A percentile compares a stretch with the other conserved stretches of the same genome.
phyloP scores from a whole-genome alignment of 64 coral and sea anemone genomes.

The Astreopora myriophthalma region DNA sequence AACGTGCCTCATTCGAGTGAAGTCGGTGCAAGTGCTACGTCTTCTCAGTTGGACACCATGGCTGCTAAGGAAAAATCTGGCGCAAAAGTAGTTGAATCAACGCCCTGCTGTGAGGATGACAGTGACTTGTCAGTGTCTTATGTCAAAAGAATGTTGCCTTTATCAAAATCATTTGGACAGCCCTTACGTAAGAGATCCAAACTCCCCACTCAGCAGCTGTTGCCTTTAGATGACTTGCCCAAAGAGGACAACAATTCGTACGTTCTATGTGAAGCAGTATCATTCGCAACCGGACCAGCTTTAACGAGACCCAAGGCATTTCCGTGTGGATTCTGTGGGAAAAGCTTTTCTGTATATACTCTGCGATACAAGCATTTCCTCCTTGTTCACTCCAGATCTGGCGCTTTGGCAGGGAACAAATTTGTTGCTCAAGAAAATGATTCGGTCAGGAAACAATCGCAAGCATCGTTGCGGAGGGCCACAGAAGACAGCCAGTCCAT shows the following conservation, averaged over 20 bases:
- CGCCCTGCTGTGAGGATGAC: not conserved
- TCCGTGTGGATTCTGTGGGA: not conserved
- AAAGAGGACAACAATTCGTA: too few relatives aligned
- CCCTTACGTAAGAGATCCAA: not conserved
- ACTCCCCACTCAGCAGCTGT: not conserved
- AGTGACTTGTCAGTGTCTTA: not conserved
- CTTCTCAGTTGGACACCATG: not conserved
- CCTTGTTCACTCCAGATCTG: not conserved
- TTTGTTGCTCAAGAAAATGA: not conserved
- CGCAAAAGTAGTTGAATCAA: not conserved
- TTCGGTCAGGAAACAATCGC: not conserved
- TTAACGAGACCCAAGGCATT: not conserved
- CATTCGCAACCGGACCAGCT: not conserved
- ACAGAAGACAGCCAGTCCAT: too few relatives aligned
- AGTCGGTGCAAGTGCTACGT: not conserved
- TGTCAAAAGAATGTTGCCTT: not conserved
- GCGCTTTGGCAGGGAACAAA: not conserved
- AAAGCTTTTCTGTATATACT: not conserved
- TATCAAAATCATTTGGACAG: not conserved
- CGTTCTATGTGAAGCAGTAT: not conserved
- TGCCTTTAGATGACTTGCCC: not conserved
- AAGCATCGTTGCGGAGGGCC: not conserved
- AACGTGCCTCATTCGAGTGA: not conserved
- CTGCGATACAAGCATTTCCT: not conserved
- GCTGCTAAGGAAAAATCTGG: not conserved